Base-by-base conservation (phyloP, 2,888 invertebrate species). In the Andrena haemorrhoa region DNA sequence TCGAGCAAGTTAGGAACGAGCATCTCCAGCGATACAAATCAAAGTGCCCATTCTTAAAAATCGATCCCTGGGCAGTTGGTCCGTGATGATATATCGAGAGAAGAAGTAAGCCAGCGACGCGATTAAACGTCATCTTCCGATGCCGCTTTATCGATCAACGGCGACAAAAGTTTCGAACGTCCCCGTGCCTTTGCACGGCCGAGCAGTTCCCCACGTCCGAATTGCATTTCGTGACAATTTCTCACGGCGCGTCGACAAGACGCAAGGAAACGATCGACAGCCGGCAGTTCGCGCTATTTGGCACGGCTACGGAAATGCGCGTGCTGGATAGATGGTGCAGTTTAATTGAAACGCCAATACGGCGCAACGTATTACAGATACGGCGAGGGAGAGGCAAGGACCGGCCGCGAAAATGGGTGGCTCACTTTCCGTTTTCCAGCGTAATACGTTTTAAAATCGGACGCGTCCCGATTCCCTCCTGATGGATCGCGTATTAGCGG, bases 261-360 rank as follows among this genome's bases (percentile, higher is more conserved):
- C 29, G 65, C 79, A 35, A 75, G 82, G 82, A 82, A 64, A 49
- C 81, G 75, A 80, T 82, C 72, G 79, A 65, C 63, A 58, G 66
- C 64, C 79, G 64, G 78, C 31, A 58, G 82, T 84, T 63, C 69
- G 73, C 75, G 64, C 78, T 84, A 86, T 82, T 84, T 77, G 82
- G 75, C 69, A 68, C 71, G 60, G 51, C 75, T 66, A 56, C 82
- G 82, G 85, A 88, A 87, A 85, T 82, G 82, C 79, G 78, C 65
- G 79, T 68, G 74, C 65, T 71, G 75, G 87, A 86, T 79, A 75
- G 79, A 86, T 86, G 84, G 74, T 63, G 49, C 29, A 35, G 80
- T 80, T 85, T 89, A 89, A 89, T 89, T 86, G 85, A 70, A 86
- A 89, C 79, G 79, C 79, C 87, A 73, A 87, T 87, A 84, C 74